Evolutionary conservation across 2,113 vertebrate species (phyloP).

Genomic region (Microtus ochrogaster): DNA sequence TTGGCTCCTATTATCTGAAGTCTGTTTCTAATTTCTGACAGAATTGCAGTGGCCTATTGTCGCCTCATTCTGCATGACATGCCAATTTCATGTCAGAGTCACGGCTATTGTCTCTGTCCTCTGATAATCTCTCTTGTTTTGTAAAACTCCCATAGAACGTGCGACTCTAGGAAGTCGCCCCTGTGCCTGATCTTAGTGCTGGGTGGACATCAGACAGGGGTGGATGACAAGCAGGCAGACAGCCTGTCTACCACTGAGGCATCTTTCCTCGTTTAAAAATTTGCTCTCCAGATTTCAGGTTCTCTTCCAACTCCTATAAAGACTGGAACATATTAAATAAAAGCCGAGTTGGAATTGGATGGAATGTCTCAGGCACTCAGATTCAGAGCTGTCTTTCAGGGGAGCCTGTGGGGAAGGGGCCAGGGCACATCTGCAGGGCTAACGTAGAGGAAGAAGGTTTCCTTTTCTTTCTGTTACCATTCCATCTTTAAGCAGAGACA

Average conservation of each 20-base stretch:
- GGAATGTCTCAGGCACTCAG: constrained; percentile 72
- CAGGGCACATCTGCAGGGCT: neutral
- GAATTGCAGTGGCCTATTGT: neutral
- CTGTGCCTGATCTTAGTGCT: constrained; percentile 33
- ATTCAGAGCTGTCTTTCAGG: constrained; percentile 44
- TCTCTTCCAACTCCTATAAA: constrained; percentile 60
- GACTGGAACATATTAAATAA: constrained; percentile 76
- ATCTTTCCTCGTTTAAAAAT: constrained; percentile 77
- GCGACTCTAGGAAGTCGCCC: constrained; percentile 58
- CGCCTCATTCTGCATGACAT: neutral
- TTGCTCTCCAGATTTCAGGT: constrained; percentile 70
- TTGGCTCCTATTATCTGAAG: constrained; percentile 59
- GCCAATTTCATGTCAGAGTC: constrained; percentile 61
- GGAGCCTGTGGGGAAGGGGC: constrained; percentile 11
- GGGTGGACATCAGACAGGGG: constrained; percentile 31
- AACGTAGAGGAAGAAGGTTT: neutral
- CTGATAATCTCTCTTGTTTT: constrained; percentile 31
- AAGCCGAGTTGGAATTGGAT: constrained; percentile 64
- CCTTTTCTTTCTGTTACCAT: constrained; percentile 35
- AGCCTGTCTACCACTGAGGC: constrained; percentile 61
- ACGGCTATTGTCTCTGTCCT: constrained; percentile 56
- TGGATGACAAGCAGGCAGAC: constrained; percentile 63
- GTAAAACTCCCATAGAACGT: constrained; percentile 61
- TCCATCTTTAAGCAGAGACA: constrained; percentile 63
- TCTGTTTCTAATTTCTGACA: constrained; percentile 33